A percentile compares a stretch with the other conserved stretches of the same genome.
Conservation (phyloP, 2,888 invertebrate genomes). For the Noctuana brunneofusca region DNA sequence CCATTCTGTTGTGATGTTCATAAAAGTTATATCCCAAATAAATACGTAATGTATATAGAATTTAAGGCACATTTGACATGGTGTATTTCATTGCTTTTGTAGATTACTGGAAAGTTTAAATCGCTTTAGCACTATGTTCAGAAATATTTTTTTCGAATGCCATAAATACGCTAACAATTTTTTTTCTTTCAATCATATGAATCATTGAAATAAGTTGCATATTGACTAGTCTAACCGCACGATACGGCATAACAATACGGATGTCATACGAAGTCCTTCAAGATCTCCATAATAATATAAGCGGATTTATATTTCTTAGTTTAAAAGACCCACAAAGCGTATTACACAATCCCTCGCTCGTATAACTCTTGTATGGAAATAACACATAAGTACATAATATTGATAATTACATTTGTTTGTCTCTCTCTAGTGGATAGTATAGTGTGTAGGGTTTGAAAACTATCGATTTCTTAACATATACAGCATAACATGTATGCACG, state of each 20-base stretch:
- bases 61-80: no score
- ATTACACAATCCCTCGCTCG: conserved; percentile 2
- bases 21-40: no score
- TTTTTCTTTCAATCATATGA: not conserved
- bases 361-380: conserved; percentile 8
- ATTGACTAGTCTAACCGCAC: not conserved
- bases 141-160: no score
- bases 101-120: no score
- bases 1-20: no score
- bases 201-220: not conserved
- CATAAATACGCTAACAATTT: no score
- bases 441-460: not conserved
- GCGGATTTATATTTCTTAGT: conserved; percentile 2
- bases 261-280: conserved; percentile 7
- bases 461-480: conserved; percentile 8
- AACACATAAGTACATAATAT: conserved; percentile 4
- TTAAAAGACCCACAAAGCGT: not conserved
- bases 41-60: no score
- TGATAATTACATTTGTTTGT: conserved; percentile 26
- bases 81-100: no score
- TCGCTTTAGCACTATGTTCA: no score
- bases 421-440: not conserved
- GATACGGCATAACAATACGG: not conserved
- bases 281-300: not conserved
- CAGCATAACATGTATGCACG: conserved; percentile 2